Percentiles rank a stretch among this genome's conserved stretches.
Evolutionary conservation across 2,797 vertebrate species (phyloP).

Genomic region (Lepilemur septentrionalis): DNA sequence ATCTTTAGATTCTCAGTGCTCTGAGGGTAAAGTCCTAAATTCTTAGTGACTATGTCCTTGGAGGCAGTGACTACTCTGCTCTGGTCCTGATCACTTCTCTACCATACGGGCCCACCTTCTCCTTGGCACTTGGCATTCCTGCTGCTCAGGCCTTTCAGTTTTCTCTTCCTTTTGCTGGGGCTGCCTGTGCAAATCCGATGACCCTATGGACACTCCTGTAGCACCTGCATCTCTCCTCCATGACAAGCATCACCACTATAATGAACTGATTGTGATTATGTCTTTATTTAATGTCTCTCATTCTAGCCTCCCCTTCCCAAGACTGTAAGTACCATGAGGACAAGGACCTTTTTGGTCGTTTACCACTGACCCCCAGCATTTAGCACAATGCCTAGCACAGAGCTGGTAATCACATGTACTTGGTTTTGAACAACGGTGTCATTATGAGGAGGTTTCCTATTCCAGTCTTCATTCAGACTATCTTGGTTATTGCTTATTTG

Average conservation of each 20-base stretch:
- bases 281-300: not conserved
- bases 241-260: not conserved
- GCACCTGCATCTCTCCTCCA: not conserved
- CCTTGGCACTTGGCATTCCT: not conserved
- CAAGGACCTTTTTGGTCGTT: not conserved
- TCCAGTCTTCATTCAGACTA: not conserved
- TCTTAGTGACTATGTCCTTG: too few relatives aligned
- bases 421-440: not conserved
- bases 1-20: not conserved
- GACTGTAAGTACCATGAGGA: rapidly evolving
- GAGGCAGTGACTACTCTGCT: not conserved
- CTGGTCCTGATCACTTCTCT: not conserved
- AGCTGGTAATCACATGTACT: not conserved
- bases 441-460: not conserved
- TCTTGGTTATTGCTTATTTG: not conserved
- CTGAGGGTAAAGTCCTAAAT: not conserved
- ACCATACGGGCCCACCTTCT: rapidly evolving
- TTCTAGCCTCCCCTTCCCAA: not conserved
- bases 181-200: not conserved
- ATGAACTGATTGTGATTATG: too few relatives aligned
- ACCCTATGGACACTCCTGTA: rapidly evolving
- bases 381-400: not conserved
- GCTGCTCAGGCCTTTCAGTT: not conserved
- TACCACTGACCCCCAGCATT: too few relatives aligned
- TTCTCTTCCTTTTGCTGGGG: not conserved